Percentiles rank a stretch among this genome's conserved stretches.
phyloP scores from a whole-genome alignment of 1,140 invertebrate genomes.

The Ips typographus region DNA sequence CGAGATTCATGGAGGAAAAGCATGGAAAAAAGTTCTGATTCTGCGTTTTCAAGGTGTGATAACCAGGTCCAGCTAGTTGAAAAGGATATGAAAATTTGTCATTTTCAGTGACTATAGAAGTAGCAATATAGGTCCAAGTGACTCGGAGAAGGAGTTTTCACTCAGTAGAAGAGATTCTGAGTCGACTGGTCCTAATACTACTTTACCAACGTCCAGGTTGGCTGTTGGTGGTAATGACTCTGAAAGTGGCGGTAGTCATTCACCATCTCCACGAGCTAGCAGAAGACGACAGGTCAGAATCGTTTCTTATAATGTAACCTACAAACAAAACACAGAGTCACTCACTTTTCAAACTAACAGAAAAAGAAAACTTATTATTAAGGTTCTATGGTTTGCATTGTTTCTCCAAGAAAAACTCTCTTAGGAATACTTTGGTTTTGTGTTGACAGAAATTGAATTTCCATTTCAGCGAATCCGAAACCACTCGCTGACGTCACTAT shows the following conservation, averaged over 20 bases:
- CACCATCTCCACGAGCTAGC: slow-evolving; percentile 80
- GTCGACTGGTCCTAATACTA: slow-evolving; percentile 49
- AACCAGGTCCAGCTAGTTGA: background rate
- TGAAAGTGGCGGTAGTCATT: slow-evolving; percentile 83
- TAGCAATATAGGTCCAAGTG: slow-evolving; percentile 82
- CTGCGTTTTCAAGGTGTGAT: slow-evolving; percentile 85
- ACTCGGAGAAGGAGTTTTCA: slow-evolving; percentile 78
- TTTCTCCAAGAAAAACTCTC: no score
- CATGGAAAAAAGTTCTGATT: slow-evolving; percentile 88
- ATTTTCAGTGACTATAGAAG: slow-evolving; percentile 83
- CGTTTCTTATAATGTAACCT: slow-evolving; percentile 22
- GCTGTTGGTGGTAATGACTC: slow-evolving; percentile 75
- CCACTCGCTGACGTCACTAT: slow-evolving; percentile 94
- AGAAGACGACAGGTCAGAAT: slow-evolving; percentile 69
- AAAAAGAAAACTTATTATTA: no score
- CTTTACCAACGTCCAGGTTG: slow-evolving; percentile 55
- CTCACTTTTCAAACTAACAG: no score
- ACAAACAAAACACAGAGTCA: no score
- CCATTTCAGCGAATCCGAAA: slow-evolving; percentile 72
- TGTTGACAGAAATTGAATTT: background rate
- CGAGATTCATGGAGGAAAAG: slow-evolving; percentile 87
- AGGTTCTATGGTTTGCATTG: no score
- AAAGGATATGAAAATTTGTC: no score
- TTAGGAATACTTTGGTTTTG: no score
- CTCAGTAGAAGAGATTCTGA: slow-evolving; percentile 68